phyloP scores from a whole-genome alignment of 1,140 invertebrate genomes.

The Magallana ariakensis region DNA sequence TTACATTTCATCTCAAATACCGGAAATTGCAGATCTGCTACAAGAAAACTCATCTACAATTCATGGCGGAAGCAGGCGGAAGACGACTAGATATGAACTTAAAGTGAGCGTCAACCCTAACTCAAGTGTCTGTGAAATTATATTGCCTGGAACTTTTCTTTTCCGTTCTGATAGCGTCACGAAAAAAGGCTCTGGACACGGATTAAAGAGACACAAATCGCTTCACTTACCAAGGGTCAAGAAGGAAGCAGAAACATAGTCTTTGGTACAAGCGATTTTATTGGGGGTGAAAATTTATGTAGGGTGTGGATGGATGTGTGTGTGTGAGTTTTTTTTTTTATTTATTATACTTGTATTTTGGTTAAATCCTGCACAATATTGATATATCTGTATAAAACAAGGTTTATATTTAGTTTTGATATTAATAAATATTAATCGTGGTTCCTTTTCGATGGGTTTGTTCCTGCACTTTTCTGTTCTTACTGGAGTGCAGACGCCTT shows the following conservation, averaged over 20 bases:
- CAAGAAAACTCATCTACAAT: background rate
- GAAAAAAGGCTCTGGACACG: background rate
- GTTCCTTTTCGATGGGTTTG: no score
- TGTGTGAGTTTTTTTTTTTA: no score
- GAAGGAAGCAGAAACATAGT: background rate
- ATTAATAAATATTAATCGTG: no score
- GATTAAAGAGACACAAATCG: background rate
- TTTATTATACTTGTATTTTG: no score
- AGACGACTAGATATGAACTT: background rate
- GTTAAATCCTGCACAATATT: no score
- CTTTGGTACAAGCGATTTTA: background rate
- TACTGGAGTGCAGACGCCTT: no score
- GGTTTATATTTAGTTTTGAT: no score
- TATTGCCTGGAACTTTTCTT: background rate
- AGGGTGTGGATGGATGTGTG: background rate
- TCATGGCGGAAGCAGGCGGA: background rate
- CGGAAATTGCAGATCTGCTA: background rate
- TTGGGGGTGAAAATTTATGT: background rate
- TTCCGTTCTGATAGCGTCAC: background rate
- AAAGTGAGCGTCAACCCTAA: constrained; percentile 17
- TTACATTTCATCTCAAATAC: background rate
- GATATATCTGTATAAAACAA: no score
- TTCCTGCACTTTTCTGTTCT: no score
- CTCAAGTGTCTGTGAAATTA: constrained; percentile 3
- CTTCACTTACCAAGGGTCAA: background rate